Evolutionary conservation across 2,888 invertebrate genomes (phyloP).

Genomic region (Rotaria magnacalcarata): DNA sequence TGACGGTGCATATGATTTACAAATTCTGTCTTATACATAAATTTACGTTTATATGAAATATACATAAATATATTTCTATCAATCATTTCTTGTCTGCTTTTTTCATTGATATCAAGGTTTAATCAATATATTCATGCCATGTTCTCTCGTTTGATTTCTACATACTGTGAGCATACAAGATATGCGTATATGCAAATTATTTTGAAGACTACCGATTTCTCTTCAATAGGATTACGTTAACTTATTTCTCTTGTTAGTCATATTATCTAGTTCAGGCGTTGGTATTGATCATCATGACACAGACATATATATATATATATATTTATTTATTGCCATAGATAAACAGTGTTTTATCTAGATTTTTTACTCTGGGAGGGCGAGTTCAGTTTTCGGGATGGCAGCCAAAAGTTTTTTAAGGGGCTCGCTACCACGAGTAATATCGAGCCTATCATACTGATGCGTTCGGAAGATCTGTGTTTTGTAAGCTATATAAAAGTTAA

Average conservation of each 20-base stretch:
- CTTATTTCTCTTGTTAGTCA: not conserved
- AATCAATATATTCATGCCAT: not conserved
- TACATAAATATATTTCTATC: not conserved
- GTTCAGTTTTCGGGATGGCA: too few species aligned
- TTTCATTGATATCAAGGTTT: not conserved
- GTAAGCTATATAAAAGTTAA: too few species aligned
- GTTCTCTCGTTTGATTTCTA: not conserved
- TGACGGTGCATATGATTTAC: not conserved
- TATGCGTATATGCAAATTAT: not conserved
- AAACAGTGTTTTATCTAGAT: not conserved
- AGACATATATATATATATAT: not conserved
- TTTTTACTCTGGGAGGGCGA: too few species aligned
- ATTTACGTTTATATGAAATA: not conserved
- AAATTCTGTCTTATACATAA: conserved; percentile 1
- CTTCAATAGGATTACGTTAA: not conserved
- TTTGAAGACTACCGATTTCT: not conserved
- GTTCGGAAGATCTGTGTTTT: too few species aligned
- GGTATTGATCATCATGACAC: not conserved
- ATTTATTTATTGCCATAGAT: not conserved
- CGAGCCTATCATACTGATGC: too few species aligned
- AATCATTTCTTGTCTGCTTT: not conserved
- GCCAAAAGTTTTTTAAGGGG: too few species aligned
- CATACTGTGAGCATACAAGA: not conserved
- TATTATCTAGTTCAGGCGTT: conserved; percentile 3
- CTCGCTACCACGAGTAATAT: too few species aligned